These are phyloP conservation scores for Cerastis rubricosa DNA, from an alignment of 2,888 invertebrate genomes.

Conservation along the genomic window DNA sequence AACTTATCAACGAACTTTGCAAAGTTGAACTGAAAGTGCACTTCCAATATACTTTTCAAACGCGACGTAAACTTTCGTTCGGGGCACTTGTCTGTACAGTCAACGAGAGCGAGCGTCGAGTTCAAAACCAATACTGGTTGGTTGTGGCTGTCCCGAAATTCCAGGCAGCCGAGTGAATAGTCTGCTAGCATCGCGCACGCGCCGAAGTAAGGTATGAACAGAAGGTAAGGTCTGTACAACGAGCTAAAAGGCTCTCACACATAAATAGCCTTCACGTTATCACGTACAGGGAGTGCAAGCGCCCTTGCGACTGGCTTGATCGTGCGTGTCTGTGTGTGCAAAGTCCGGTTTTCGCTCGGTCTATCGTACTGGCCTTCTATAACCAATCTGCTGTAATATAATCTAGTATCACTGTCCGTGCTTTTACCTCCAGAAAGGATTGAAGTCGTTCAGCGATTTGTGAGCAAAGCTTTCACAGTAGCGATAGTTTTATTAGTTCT, in stretches of 20 bases:
- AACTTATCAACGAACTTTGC: neutral
- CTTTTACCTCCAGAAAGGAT: conserved; percentile 28
- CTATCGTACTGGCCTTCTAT: neutral
- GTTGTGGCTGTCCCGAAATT: conserved; percentile 52
- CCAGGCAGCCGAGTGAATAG: conserved; percentile 29
- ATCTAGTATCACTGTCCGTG: conserved; percentile 29
- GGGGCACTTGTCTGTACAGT: conserved; percentile 30
- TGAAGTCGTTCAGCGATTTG: conserved; percentile 27
- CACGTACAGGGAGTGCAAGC: neutral
- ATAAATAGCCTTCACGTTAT: neutral
- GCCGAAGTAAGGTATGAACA: conserved; percentile 40
- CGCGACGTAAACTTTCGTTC: conserved; percentile 53
- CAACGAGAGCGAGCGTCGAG: conserved; percentile 44
- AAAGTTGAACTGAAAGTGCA: conserved; percentile 1
- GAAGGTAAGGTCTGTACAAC: conserved; percentile 8
- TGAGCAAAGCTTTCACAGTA: conserved; percentile 29
- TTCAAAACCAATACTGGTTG: conserved; percentile 56
- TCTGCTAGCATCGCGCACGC: conserved; percentile 69
- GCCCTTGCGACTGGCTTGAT: too few relatives aligned
- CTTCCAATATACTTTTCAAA: conserved; percentile 24
- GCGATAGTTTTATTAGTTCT: conserved; percentile 29
- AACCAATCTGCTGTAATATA: neutral
- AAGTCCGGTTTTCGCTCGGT: neutral
- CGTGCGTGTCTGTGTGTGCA: too few relatives aligned
- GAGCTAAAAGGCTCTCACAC: neutral